Conservation (phyloP, 1,140 invertebrate species). For the Rhizoglyphus robini region DNA sequence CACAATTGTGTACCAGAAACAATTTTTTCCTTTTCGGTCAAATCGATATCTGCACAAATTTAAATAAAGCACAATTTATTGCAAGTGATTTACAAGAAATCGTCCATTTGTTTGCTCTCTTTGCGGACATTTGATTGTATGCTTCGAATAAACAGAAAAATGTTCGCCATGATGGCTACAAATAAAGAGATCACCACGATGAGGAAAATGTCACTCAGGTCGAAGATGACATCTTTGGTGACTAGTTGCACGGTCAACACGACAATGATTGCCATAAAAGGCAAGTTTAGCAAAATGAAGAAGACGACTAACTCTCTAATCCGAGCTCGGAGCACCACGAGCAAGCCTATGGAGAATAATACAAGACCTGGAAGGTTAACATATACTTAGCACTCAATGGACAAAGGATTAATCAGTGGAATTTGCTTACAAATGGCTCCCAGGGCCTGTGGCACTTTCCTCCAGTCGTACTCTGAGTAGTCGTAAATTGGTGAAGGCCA, state of each 20-base stretch:
- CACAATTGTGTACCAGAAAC: too few species aligned
- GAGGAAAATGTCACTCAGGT: slow-evolving; percentile 8
- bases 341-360: background rate
- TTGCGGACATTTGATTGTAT: background rate
- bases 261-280: background rate
- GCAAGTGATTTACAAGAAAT: too few species aligned
- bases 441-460: background rate
- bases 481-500: slow-evolving; percentile 16
- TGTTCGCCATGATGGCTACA: background rate
- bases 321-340: slow-evolving; percentile 2
- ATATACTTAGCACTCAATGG: background rate
- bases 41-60: too few species aligned
- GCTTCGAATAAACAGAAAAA: slow-evolving; percentile 3
- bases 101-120: background rate
- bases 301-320: background rate
- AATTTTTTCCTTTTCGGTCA: too few species aligned
- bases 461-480: slow-evolving; percentile 16
- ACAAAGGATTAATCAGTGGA: background rate
- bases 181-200: background rate
- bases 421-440: slow-evolving; percentile 8
- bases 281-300: background rate
- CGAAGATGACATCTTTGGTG: background rate
- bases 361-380: background rate
- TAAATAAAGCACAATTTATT: too few species aligned
- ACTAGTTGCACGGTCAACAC: slow-evolving; percentile 5